Evolutionary conservation across 2,888 invertebrate genomes (phyloP).

Genomic region (Sialis fuliginosa): DNA sequence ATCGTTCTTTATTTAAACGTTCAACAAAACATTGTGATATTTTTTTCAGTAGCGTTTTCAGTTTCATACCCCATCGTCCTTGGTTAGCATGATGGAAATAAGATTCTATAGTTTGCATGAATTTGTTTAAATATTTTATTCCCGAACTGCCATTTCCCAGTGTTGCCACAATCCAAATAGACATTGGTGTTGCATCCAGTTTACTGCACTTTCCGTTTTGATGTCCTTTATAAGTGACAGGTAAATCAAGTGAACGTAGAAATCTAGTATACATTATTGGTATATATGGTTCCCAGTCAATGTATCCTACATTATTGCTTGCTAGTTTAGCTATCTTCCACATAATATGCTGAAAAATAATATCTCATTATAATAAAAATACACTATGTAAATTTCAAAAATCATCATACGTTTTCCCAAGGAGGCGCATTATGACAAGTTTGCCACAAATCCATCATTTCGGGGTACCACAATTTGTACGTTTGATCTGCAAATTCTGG

Average conservation of each 20-base stretch:
- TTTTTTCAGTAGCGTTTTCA: conserved; percentile 48
- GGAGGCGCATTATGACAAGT: conserved; percentile 51
- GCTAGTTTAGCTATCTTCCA: conserved; percentile 57
- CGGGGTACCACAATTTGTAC: conserved; percentile 61
- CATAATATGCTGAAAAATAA: conserved; percentile 42
- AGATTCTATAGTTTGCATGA: conserved; percentile 68
- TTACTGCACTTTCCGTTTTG: conserved; percentile 34
- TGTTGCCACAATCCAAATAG: conserved; percentile 39
- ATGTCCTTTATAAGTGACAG: conserved; percentile 55
- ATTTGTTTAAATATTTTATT: conserved; percentile 55
- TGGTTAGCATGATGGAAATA: conserved; percentile 81
- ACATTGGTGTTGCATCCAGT: conserved; percentile 29
- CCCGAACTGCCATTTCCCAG: conserved; percentile 49
- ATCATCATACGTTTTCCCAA: conserved; percentile 40
- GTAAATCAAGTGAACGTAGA: conserved; percentile 56
- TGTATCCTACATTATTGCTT: conserved; percentile 55
- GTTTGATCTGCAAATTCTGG: conserved; percentile 43
- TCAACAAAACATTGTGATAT: conserved; percentile 43
- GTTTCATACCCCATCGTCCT: conserved; percentile 57
- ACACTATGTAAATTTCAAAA: neutral
- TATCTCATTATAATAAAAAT: conserved; percentile 4
- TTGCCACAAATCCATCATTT: conserved; percentile 62
- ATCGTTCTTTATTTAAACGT: conserved; percentile 48
- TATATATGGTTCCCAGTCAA: conserved; percentile 76
- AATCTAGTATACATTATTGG: conserved; percentile 58